Evolutionary conservation across 2,888 invertebrate species (phyloP).

Genomic region (Scaptomyza flava): DNA sequence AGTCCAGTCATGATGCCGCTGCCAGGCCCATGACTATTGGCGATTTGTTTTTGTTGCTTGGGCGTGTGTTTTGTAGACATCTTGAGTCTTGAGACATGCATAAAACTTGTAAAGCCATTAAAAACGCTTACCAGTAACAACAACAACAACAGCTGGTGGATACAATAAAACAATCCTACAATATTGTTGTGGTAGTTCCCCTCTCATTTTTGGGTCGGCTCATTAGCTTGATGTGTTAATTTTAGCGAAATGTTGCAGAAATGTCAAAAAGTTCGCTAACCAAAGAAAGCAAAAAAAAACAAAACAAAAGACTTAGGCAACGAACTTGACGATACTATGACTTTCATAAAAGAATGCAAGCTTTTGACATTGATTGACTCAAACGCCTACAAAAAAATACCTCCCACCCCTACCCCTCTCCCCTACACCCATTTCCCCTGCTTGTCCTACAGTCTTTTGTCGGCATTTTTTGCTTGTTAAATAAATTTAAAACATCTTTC

Average conservation of each 20-base stretch:
- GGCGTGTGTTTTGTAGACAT: constrained; percentile 64
- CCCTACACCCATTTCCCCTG: not conserved
- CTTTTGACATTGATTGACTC: constrained; percentile 45
- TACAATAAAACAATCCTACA: constrained; percentile 43
- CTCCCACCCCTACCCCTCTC: not conserved
- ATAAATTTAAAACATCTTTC: constrained; percentile 17
- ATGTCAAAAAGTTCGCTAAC: constrained; percentile 27
- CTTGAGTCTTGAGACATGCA: constrained; percentile 53
- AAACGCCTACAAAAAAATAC: constrained; percentile 16
- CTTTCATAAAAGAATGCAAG: constrained; percentile 68
- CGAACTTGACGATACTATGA: constrained; percentile 70
- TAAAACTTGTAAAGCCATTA: constrained; percentile 63
- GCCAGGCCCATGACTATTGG: constrained; percentile 52
- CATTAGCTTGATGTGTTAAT: constrained; percentile 68
- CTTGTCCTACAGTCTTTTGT: constrained; percentile 10
- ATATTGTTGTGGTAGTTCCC: constrained; percentile 44
- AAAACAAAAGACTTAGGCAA: constrained; percentile 67
- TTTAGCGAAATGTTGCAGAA: constrained; percentile 64
- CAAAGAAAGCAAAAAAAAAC: constrained; percentile 24
- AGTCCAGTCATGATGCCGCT: constrained; percentile 50
- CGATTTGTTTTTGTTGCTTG: constrained; percentile 39
- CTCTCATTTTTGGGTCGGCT: constrained; percentile 31
- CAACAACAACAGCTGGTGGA: constrained; percentile 17
- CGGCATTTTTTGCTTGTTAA: constrained; percentile 30
- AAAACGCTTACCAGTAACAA: constrained; percentile 50